Evolutionary conservation across 1,140 invertebrate species (phyloP).

Genomic region (Coenobita brevimanus): DNA sequence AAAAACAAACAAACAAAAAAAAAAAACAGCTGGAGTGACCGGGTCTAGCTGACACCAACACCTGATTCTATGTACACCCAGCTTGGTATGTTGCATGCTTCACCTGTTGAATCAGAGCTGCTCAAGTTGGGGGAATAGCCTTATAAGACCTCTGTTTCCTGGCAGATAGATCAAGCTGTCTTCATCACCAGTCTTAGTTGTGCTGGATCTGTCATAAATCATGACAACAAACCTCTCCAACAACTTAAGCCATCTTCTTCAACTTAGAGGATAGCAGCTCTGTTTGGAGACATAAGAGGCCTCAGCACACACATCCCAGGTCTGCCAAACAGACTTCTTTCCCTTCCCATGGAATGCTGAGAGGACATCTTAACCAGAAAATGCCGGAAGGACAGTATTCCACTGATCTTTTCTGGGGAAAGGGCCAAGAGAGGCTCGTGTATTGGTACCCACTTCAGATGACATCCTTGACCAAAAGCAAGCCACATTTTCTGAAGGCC

Average conservation of each 20-base stretch:
- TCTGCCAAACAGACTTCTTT: conserved; percentile 39
- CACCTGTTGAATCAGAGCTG: no score
- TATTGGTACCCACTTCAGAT: conserved; percentile 65
- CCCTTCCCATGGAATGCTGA: conserved; percentile 65
- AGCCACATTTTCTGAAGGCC: conserved; percentile 8
- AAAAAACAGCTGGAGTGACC: no score
- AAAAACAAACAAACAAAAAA: no score
- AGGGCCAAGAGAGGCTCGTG: conserved; percentile 60
- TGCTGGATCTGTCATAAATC: no score
- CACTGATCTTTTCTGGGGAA: conserved; percentile 50
- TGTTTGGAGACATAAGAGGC: conserved; percentile 11
- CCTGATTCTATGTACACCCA: no score
- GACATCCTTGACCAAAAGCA: conserved; percentile 11
- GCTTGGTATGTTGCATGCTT: no score
- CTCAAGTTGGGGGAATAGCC: no score
- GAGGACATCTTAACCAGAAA: conserved; percentile 68
- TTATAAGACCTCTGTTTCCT: no score
- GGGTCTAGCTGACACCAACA: no score
- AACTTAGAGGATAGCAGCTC: conserved; percentile 48
- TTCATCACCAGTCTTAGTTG: no score
- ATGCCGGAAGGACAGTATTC: conserved; percentile 56
- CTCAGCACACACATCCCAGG: conserved; percentile 54
- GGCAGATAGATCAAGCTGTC: no score
- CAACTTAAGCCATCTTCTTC: background rate
- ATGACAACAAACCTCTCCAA: conserved; percentile 30